Conservation (phyloP, 2,888 invertebrate species). For the Perithous albicinctus region DNA sequence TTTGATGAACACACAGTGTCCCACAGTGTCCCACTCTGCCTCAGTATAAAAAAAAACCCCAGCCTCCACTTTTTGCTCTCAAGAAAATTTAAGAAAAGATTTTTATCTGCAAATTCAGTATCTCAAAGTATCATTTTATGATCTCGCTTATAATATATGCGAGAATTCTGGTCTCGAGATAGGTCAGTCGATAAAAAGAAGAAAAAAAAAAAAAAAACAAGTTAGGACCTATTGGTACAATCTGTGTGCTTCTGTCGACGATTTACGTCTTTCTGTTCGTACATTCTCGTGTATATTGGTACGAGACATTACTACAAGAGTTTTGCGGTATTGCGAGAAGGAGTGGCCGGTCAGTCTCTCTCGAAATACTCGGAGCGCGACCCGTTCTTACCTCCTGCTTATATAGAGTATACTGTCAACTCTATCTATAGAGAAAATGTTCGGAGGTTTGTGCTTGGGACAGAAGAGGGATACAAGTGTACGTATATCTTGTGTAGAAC, state of each 20-base stretch:
- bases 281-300: conserved; percentile 15
- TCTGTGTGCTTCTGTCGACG: conserved; percentile 1
- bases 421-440: conserved; percentile 14
- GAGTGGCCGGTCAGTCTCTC: conserved; percentile 46
- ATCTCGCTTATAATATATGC: neutral
- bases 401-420: neutral
- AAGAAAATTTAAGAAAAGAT: neutral
- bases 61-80: neutral
- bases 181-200: neutral
- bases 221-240: conserved; percentile 7
- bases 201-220: neutral
- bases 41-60: no score
- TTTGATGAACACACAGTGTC: no score
- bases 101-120: neutral
- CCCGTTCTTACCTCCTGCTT: conserved; percentile 17
- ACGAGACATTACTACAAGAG: conserved; percentile 1
- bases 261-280: conserved; percentile 40
- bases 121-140: neutral
- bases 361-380: conserved; percentile 40
- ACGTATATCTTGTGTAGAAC: conserved; percentile 38
- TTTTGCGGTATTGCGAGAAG: conserved; percentile 33
- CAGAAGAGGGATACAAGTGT: conserved; percentile 40
- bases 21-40: no score
- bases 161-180: neutral
- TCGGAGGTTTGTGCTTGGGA: conserved; percentile 14